These are phyloP conservation scores for Apaloderma vittatum DNA, from an alignment of 2,113 vertebrate genomes.

Conservation along the genomic window DNA sequence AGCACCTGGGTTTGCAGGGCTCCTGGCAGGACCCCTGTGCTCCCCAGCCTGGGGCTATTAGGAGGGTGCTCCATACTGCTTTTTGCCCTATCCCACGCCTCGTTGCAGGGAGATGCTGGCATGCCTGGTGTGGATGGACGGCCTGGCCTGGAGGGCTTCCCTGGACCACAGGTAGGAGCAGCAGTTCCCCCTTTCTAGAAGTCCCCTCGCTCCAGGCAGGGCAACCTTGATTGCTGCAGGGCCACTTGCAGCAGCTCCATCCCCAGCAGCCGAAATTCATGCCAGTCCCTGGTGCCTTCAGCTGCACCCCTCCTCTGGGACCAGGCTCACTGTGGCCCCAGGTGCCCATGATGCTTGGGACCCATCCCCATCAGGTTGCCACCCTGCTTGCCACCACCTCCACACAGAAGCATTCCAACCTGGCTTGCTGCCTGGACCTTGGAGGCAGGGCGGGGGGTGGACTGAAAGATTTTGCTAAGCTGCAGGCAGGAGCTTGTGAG, in stretches of 20 bases:
- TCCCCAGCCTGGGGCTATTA: rapidly evolving
- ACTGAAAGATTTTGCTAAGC: neutral
- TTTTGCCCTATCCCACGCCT: neutral
- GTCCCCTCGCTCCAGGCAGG: rapidly evolving
- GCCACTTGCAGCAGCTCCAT: neutral
- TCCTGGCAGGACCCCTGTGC: neutral
- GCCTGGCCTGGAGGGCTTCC: slow-evolving; percentile 87
- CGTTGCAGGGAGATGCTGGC: slow-evolving; percentile 77
- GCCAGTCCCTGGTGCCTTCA: rapidly evolving
- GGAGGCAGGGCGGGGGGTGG: neutral
- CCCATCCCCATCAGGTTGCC: neutral
- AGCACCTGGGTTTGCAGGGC: neutral
- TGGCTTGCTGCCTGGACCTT: neutral
- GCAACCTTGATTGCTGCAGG: neutral
- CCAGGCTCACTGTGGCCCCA: rapidly evolving
- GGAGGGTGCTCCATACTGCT: neutral
- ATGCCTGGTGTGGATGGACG: slow-evolving; percentile 81
- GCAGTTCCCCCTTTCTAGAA: neutral
- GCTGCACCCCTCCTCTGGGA: neutral
- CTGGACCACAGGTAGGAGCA: slow-evolving; percentile 85
- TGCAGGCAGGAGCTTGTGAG: neutral
- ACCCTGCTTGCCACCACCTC: neutral
- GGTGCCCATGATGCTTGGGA: neutral
- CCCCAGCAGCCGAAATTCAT: neutral
- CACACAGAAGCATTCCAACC: neutral